phyloP scores from a whole-genome alignment of 2,888 invertebrate genomes.

The Suillia variegata region DNA sequence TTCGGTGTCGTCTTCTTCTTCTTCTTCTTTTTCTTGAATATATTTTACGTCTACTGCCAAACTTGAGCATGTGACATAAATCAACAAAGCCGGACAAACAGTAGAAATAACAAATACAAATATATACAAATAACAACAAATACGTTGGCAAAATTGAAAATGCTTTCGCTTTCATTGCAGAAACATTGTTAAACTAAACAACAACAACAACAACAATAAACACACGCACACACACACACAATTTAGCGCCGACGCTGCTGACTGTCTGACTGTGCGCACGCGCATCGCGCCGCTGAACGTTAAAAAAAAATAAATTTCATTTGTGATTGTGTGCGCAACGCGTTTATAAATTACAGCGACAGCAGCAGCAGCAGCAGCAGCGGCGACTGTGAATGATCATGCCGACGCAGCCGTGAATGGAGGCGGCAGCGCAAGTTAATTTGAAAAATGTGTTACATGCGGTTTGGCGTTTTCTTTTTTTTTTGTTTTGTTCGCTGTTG shows the following conservation, averaged over 20 bases:
- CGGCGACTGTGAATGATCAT: too few relatives aligned
- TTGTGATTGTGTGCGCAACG: neutral
- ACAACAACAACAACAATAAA: too few relatives aligned
- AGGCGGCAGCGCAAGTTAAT: neutral
- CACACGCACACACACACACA: too few relatives aligned
- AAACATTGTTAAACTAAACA: neutral
- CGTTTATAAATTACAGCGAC: neutral
- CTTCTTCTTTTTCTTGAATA: neutral
- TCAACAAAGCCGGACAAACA: neutral
- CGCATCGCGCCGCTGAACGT: too few relatives aligned
- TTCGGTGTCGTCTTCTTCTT: neutral
- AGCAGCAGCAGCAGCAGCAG: neutral
- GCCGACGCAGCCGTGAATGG: too few relatives aligned
- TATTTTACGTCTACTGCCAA: neutral
- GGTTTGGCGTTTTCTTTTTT: too few relatives aligned
- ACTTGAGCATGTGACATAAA: neutral
- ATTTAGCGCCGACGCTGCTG: too few relatives aligned
- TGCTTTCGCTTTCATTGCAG: slow-evolving; percentile 19
- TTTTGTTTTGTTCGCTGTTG: too few relatives aligned
- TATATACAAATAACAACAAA: neutral
- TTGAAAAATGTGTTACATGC: neutral
- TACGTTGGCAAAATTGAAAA: slow-evolving; percentile 13
- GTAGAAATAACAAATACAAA: neutral
- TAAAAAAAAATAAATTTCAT: neutral
- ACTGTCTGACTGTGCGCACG: too few relatives aligned